A percentile compares a stretch with the other conserved stretches of the same genome.
Conservation (phyloP, 2,113 vertebrate genomes). For the Archocentrus centrarchus region DNA sequence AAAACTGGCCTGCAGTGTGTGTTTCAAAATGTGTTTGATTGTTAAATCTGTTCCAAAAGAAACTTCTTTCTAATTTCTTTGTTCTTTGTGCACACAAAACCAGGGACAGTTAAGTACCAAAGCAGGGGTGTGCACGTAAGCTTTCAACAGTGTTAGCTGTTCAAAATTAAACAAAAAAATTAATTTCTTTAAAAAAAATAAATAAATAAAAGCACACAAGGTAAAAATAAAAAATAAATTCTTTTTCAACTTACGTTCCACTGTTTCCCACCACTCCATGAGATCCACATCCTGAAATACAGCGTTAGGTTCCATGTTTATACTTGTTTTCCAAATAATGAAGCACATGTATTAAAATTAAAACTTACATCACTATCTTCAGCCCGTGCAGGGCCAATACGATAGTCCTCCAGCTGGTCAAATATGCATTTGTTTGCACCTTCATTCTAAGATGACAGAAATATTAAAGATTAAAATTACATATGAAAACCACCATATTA, state of each 20-base stretch:
- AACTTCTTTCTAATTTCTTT: background rate
- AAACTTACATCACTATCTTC: constrained; percentile 61
- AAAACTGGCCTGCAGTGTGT: background rate
- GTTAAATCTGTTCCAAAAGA: background rate
- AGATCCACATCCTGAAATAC: constrained; percentile 74
- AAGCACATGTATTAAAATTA: background rate
- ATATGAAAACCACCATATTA: rapidly evolving
- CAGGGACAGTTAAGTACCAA: background rate
- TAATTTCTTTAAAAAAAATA: too few species aligned
- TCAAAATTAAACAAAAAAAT: background rate
- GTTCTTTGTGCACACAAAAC: background rate
- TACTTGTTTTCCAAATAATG: background rate
- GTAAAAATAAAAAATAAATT: background rate
- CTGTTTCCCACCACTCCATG: constrained; percentile 82
- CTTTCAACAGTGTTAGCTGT: background rate
- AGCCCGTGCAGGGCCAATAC: constrained; percentile 33
- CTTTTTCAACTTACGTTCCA: constrained; percentile 71
- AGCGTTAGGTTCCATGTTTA: background rate
- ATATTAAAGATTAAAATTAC: background rate
- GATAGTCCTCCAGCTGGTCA: constrained; percentile 74
- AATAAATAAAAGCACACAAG: too few species aligned
- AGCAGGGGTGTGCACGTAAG: background rate
- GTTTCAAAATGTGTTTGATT: background rate
- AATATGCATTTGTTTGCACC: constrained; percentile 63
- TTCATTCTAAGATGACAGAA: constrained; percentile 51